A percentile compares a stretch with the other conserved stretches of the same genome.
phyloP scores from a whole-genome alignment of 2,888 invertebrate species.

The Odontothrips loti region DNA sequence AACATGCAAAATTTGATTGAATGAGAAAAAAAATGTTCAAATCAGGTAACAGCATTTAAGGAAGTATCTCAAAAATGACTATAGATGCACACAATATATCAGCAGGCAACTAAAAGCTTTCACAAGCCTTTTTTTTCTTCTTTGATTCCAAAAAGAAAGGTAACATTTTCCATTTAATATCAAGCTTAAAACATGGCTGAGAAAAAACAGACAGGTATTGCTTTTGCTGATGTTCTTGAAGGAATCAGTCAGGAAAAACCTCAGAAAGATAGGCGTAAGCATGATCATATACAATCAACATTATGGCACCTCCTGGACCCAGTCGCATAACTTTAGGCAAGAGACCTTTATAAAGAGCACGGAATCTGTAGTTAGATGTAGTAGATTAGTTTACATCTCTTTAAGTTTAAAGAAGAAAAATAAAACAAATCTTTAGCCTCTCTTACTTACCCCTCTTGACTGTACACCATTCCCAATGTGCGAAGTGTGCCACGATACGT shows the following conservation, averaged over 20 bases:
- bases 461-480: slow-evolving; percentile 69
- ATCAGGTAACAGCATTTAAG: background rate
- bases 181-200: background rate
- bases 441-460: slow-evolving; percentile 76
- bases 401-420: slow-evolving; percentile 32
- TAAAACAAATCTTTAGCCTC: slow-evolving; percentile 27
- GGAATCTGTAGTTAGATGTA: slow-evolving; percentile 57
- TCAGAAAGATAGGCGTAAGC: slow-evolving; percentile 67
- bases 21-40: background rate
- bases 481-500: slow-evolving; percentile 75
- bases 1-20: background rate
- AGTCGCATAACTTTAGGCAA: slow-evolving; percentile 85
- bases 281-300: slow-evolving; percentile 89
- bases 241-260: slow-evolving; percentile 43
- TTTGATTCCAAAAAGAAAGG: background rate
- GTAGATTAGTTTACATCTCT: slow-evolving; percentile 31
- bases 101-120: background rate
- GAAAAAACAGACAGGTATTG: background rate
- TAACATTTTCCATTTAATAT: background rate
- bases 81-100: background rate
- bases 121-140: background rate
- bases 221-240: background rate
- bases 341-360: slow-evolving; percentile 86
- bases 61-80: background rate
- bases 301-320: slow-evolving; percentile 92